A percentile compares a stretch with the other conserved stretches of the same genome.
Conservation (phyloP, 2,797 vertebrate species). For the Sylvilagus floridanus region DNA sequence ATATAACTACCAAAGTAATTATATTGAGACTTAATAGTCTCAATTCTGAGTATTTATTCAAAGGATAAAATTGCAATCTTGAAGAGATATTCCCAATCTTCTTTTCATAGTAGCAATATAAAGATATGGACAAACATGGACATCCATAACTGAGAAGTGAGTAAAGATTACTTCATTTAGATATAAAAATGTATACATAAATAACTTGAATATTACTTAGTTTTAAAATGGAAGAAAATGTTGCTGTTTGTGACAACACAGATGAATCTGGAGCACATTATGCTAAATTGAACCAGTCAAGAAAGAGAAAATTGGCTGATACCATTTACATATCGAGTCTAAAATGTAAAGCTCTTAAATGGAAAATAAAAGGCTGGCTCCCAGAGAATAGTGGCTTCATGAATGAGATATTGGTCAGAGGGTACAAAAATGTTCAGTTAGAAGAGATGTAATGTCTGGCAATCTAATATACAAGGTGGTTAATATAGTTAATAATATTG, state of each 20-base stretch:
- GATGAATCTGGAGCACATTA: not conserved
- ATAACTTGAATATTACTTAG: not conserved
- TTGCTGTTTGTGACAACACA: not conserved
- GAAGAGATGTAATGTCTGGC: not conserved
- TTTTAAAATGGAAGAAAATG: not conserved
- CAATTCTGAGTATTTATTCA: not conserved
- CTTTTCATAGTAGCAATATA: not conserved
- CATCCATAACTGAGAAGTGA: not conserved
- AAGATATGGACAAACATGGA: not conserved
- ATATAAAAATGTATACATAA: not conserved
- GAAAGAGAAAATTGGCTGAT: not conserved
- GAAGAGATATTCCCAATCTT: not conserved
- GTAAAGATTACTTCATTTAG: not conserved
- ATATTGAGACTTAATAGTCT: not conserved
- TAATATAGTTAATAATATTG: not conserved
- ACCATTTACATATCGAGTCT: not conserved
- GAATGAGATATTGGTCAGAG: not conserved
- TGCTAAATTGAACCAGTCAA: not conserved
- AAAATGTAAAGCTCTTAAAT: not conserved
- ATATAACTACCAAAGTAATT: too few species aligned
- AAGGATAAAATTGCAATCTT: not conserved
- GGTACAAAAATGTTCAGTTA: not conserved
- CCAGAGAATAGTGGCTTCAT: accelerated
- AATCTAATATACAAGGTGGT: not conserved
- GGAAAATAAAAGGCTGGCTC: not conserved